A percentile compares a stretch with the other conserved stretches of the same genome.
phyloP scores from a whole-genome alignment of 2,888 invertebrate genomes.

The Perizoma affinitatum region DNA sequence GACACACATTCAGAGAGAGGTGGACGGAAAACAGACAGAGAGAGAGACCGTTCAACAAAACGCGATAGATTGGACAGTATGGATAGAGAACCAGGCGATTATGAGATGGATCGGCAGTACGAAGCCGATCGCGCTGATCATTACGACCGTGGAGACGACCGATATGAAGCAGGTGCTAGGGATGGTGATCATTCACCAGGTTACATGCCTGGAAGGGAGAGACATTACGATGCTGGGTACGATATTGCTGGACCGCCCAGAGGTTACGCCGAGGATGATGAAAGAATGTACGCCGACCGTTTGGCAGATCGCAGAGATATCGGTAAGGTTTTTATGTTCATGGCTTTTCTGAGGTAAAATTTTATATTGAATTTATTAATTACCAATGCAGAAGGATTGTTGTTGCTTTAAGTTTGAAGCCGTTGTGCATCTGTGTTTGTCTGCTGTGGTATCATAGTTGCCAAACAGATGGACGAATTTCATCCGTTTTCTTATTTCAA shows the following conservation, averaged over 20 bases:
- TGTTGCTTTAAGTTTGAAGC: too few species aligned
- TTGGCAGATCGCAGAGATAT: constrained; percentile 76
- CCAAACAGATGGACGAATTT: too few species aligned
- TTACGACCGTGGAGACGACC: constrained; percentile 76
- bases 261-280: constrained; percentile 81
- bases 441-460: too few species aligned
- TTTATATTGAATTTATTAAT: constrained; percentile 6
- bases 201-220: constrained; percentile 70
- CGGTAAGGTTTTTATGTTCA: constrained; percentile 52
- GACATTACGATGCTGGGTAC: constrained; percentile 77
- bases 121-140: constrained; percentile 80
- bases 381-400: background rate
- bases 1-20: constrained; percentile 78
- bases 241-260: constrained; percentile 76
- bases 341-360: constrained; percentile 11
- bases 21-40: constrained; percentile 74
- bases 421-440: too few species aligned
- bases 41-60: constrained; percentile 80
- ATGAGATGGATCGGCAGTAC: constrained; percentile 77
- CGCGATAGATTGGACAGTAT: constrained; percentile 75
- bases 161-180: constrained; percentile 69
- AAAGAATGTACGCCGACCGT: constrained; percentile 79
- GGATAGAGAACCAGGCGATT: constrained; percentile 78
- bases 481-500: too few species aligned
- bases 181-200: constrained; percentile 77